phyloP scores from a whole-genome alignment of 2,888 invertebrate species.

The Nymphalis urticae region DNA sequence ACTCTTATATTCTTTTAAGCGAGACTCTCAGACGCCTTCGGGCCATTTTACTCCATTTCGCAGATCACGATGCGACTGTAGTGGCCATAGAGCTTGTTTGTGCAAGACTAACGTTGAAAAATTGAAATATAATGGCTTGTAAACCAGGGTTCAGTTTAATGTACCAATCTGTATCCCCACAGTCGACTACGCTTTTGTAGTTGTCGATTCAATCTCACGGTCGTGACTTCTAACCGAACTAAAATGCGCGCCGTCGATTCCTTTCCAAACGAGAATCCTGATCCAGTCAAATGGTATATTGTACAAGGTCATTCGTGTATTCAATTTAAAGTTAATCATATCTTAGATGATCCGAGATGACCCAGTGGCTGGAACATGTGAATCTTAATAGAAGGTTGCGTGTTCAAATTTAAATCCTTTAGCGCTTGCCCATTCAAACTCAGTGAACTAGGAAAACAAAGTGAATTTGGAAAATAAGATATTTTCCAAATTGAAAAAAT shows the following conservation, averaged over 20 bases:
- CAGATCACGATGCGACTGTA: conserved; percentile 19
- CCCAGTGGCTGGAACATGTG: too few species aligned
- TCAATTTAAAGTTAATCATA: neutral
- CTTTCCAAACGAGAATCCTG: neutral
- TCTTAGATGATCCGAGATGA: too few species aligned
- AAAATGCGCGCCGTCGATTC: conserved; percentile 1
- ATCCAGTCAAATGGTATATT: neutral
- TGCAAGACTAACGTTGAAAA: conserved; percentile 22
- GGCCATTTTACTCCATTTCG: conserved; percentile 26
- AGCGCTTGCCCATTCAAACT: too few species aligned
- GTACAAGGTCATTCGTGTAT: neutral
- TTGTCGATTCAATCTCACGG: conserved; percentile 13
- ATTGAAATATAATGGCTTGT: conserved; percentile 32
- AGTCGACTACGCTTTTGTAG: conserved; percentile 4
- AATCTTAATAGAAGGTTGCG: too few species aligned
- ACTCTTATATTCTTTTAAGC: conserved; percentile 27
- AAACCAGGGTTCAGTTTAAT: conserved; percentile 24
- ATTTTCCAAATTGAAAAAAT: too few species aligned
- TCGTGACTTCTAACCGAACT: conserved; percentile 13
- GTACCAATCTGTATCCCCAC: conserved; percentile 11
- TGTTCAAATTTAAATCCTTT: too few species aligned
- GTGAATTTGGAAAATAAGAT: too few species aligned
- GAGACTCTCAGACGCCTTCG: conserved; percentile 24
- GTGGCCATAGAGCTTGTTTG: conserved; percentile 29
- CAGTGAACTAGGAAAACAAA: too few species aligned